Conservation (phyloP, 2,797 vertebrate species). For the Helostoma temminkii region DNA sequence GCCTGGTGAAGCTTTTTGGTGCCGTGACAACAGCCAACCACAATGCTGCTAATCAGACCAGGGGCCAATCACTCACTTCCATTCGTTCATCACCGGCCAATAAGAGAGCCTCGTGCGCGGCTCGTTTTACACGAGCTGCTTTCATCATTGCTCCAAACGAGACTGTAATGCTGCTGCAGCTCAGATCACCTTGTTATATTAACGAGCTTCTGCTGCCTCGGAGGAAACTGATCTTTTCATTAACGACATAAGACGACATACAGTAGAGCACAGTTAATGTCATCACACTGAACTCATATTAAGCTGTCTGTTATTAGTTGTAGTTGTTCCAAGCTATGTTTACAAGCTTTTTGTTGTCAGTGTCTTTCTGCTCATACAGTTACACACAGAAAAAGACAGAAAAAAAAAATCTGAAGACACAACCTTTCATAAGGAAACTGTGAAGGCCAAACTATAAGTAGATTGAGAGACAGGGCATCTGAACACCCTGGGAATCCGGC, state of each 20-base stretch:
- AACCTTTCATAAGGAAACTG: too few relatives aligned
- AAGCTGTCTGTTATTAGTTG: neutral
- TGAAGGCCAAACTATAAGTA: too few relatives aligned
- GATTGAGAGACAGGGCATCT: too few relatives aligned
- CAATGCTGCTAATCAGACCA: neutral
- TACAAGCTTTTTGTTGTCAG: neutral
- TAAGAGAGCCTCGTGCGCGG: slow-evolving; percentile 13
- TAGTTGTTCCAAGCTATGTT: neutral
- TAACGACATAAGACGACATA: slow-evolving; percentile 19
- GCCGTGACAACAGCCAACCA: slow-evolving; percentile 73
- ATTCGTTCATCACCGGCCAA: slow-evolving; percentile 58
- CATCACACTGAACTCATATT: neutral
- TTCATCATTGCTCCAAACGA: slow-evolving; percentile 63
- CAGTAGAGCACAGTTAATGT: neutral
- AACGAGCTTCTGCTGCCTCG: slow-evolving; percentile 33
- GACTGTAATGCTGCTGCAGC: slow-evolving; percentile 41
- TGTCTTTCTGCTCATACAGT: neutral
- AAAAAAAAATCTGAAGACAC: too few relatives aligned
- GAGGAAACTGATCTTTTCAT: slow-evolving; percentile 53
- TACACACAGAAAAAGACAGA: too few relatives aligned
- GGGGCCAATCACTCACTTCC: slow-evolving; percentile 50
- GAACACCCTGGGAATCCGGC: too few relatives aligned
- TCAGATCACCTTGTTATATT: slow-evolving; percentile 38
- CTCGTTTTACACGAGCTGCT: slow-evolving; percentile 54
- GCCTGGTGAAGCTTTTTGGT: slow-evolving; percentile 50